phyloP scores from a whole-genome alignment of 1,140 invertebrate species.

The Drosophila murphyi region DNA sequence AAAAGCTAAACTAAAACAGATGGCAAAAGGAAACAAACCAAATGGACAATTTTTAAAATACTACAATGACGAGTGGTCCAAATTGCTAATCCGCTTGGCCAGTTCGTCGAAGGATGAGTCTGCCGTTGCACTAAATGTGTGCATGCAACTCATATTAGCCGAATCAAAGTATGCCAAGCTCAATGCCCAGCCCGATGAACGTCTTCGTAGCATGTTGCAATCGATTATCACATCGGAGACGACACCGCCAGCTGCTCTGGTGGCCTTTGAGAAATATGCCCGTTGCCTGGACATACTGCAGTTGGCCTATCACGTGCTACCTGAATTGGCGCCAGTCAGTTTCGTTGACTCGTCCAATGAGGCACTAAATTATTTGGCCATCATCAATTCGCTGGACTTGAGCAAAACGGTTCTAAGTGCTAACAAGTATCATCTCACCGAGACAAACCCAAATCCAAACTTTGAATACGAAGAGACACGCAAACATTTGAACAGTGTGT shows the following conservation, averaged over 20 bases:
- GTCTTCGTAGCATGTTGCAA: slow-evolving; percentile 86
- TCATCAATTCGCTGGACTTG: slow-evolving; percentile 86
- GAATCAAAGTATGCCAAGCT: slow-evolving; percentile 87
- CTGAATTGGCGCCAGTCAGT: slow-evolving; percentile 80
- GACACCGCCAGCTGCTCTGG: slow-evolving; percentile 83
- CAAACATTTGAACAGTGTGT: slow-evolving; percentile 87
- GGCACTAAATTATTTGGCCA: slow-evolving; percentile 88
- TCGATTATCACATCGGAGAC: slow-evolving; percentile 85
- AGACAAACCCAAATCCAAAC: not conserved
- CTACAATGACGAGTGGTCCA: slow-evolving; percentile 52
- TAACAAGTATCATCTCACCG: slow-evolving; percentile 40
- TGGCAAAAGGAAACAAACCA: not conserved
- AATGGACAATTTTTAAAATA: slow-evolving; percentile 8
- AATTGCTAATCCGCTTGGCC: slow-evolving; percentile 15
- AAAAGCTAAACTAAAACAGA: not conserved
- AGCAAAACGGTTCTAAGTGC: slow-evolving; percentile 51
- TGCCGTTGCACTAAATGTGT: slow-evolving; percentile 85
- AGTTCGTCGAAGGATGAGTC: slow-evolving; percentile 29
- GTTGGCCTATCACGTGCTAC: slow-evolving; percentile 86
- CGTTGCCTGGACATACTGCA: slow-evolving; percentile 88
- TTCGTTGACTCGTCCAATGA: slow-evolving; percentile 31
- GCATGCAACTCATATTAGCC: slow-evolving; percentile 87
- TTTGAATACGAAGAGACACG: slow-evolving; percentile 84
- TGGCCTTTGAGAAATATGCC: slow-evolving; percentile 88
- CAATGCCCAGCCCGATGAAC: slow-evolving; percentile 84